These are phyloP conservation scores for Meganola albula DNA, from an alignment of 2,888 invertebrate species.

Conservation along the genomic window DNA sequence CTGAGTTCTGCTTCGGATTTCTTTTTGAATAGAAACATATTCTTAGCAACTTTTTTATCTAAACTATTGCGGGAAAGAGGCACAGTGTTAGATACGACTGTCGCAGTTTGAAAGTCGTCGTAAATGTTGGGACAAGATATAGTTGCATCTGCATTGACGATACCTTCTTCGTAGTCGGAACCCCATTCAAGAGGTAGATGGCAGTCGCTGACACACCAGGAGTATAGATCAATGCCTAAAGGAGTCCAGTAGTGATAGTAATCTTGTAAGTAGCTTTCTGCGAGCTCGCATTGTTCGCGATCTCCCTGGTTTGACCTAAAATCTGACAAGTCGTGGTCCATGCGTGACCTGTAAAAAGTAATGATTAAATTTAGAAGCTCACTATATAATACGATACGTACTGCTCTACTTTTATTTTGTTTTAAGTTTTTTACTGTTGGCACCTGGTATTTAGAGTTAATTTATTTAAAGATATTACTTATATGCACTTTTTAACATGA, in stretches of 20 bases:
- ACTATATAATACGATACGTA: too few relatives aligned
- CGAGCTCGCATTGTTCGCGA: constrained; percentile 49
- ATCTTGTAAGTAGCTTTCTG: constrained; percentile 53
- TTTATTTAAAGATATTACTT: too few relatives aligned
- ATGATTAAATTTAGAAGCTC: too few relatives aligned
- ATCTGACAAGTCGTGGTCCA: constrained; percentile 38
- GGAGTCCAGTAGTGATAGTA: constrained; percentile 51
- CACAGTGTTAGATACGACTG: constrained; percentile 40
- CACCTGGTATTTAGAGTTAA: too few relatives aligned
- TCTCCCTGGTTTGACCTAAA: too few relatives aligned
- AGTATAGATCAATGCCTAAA: constrained; percentile 41
- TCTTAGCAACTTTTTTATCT: neutral
- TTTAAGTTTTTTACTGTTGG: too few relatives aligned
- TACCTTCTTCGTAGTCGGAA: constrained; percentile 36
- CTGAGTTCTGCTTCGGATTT: constrained; percentile 16
- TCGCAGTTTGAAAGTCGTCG: constrained; percentile 40
- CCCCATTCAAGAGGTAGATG: constrained; percentile 37
- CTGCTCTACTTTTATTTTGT: too few relatives aligned
- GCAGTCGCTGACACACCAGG: constrained; percentile 47
- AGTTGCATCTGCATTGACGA: constrained; percentile 31
- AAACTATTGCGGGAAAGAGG: constrained; percentile 15
- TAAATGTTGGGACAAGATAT: constrained; percentile 54
- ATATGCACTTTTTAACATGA: too few relatives aligned
- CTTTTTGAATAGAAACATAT: too few relatives aligned
- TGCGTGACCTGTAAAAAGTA: constrained; percentile 46